Conservation (phyloP, 2,797 vertebrate genomes). For the Dendrocincla fuliginosa region DNA sequence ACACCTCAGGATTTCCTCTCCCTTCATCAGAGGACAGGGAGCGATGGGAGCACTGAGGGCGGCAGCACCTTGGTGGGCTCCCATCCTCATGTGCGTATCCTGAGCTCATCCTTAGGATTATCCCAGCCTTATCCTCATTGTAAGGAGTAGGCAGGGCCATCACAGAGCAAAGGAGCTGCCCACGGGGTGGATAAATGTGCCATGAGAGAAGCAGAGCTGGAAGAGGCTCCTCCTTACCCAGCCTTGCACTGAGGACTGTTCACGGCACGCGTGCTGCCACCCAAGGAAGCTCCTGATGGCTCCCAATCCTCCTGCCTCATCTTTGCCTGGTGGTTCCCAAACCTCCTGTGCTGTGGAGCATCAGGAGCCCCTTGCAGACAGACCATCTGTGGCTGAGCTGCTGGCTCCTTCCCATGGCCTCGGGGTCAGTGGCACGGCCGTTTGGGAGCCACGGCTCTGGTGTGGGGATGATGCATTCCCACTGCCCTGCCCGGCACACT, state of each 20-base stretch:
- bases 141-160: not conserved
- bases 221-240: not conserved
- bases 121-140: not conserved
- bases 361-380: not conserved
- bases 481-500: not conserved
- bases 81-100: not conserved
- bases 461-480: not conserved
- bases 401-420: slow-evolving; percentile 38
- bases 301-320: not conserved
- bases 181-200: not conserved
- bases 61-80: not conserved
- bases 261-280: rapidly evolving
- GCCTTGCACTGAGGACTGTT: rapidly evolving
- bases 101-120: not conserved
- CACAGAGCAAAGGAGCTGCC: not conserved
- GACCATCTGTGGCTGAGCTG: not conserved
- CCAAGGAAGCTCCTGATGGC: not conserved
- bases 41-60: rapidly evolving
- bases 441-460: not conserved
- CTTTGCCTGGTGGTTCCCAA: not conserved
- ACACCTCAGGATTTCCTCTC: not conserved
- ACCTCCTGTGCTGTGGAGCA: not conserved
- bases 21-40: not conserved
- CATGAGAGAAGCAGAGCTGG: not conserved
- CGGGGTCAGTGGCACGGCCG: rapidly evolving